These are phyloP conservation scores for Sorex fumeus DNA, from an alignment of 2,113 vertebrate species.

Conservation along the genomic window DNA sequence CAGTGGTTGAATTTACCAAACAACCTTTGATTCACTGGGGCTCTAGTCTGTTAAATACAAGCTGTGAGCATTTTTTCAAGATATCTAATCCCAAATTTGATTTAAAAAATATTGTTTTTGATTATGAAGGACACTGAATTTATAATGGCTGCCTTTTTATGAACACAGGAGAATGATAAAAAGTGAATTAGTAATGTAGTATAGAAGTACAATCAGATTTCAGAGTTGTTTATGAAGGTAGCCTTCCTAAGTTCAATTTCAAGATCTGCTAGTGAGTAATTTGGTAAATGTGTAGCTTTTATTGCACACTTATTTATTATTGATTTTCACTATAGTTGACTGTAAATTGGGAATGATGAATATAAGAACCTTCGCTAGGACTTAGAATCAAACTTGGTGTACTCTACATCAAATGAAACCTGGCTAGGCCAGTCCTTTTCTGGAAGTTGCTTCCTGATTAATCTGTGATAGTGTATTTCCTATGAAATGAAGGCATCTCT, in stretches of 20 bases:
- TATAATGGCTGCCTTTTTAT: background rate
- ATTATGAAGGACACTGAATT: background rate
- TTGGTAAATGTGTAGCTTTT: background rate
- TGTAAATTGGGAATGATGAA: background rate
- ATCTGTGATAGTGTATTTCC: background rate
- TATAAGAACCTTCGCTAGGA: background rate
- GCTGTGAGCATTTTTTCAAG: background rate
- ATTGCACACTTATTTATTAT: background rate
- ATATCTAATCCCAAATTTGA: background rate
- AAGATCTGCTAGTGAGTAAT: background rate
- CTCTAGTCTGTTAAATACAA: background rate
- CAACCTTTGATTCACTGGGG: background rate
- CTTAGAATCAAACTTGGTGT: too few relatives aligned
- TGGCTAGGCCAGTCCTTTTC: background rate
- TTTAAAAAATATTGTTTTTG: background rate
- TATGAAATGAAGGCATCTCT: background rate
- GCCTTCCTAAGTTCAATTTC: background rate
- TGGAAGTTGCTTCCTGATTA: background rate
- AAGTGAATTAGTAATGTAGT: background rate
- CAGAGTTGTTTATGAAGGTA: background rate
- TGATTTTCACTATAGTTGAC: conserved; percentile 5
- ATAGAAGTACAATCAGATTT: background rate
- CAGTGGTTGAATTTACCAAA: background rate
- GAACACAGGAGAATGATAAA: background rate
- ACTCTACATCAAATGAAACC: background rate